Evolutionary conservation across 1,140 invertebrate genomes (phyloP).

Genomic region (Aphis craccivora): DNA sequence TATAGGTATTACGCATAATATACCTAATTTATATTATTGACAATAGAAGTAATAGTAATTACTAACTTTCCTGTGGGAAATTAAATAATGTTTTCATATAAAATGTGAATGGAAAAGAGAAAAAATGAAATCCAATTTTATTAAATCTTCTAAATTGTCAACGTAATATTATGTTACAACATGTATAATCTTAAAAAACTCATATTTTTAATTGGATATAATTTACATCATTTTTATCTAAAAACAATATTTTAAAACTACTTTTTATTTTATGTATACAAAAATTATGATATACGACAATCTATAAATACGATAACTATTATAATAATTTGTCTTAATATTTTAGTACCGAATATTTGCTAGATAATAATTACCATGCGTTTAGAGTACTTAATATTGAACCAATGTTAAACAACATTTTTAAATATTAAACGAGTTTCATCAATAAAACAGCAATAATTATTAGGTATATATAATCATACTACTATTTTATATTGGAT

Average conservation of each 20-base stretch:
- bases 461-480: not conserved
- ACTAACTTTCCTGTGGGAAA: not conserved
- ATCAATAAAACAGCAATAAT: not conserved
- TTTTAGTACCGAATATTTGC: not conserved
- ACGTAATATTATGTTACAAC: not conserved
- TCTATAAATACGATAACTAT: too few relatives aligned
- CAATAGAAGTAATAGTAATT: too few relatives aligned
- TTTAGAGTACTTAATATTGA: not conserved
- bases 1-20: too few relatives aligned
- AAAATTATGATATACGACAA: not conserved
- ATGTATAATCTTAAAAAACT: not conserved
- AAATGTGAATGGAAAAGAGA: not conserved
- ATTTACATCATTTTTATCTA: not conserved
- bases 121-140: not conserved
- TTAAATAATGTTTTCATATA: not conserved
- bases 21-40: too few relatives aligned
- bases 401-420: not conserved
- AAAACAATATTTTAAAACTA: not conserved
- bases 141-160: not conserved
- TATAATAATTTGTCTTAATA: not conserved
- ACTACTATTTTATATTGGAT: not conserved
- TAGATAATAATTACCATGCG: not conserved
- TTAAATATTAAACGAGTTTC: slow-evolving; percentile 7
- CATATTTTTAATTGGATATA: too few relatives aligned
- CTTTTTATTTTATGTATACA: not conserved